Percentiles rank a stretch among this genome's conserved stretches.
Conservation (phyloP, 1,140 invertebrate species). For the Chelonus insularis region DNA sequence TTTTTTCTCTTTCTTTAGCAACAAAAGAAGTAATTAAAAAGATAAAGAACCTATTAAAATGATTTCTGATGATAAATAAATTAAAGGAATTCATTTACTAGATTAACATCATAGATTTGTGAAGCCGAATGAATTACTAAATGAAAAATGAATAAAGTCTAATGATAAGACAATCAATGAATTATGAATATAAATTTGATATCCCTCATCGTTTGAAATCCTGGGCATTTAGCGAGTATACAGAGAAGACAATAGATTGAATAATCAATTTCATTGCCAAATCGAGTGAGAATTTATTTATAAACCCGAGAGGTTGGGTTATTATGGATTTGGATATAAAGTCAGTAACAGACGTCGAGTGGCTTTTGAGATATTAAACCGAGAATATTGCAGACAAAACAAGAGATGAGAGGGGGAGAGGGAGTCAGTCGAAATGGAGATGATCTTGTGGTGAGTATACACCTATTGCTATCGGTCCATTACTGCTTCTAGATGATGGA, state of each 20-base stretch:
- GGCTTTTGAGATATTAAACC: slow-evolving; percentile 3
- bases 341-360: neutral
- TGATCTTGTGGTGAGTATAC: neutral
- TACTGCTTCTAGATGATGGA: slow-evolving; percentile 5
- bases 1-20: too few species aligned
- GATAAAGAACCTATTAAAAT: too few species aligned
- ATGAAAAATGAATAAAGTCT: too few species aligned
- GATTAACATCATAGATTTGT: too few species aligned
- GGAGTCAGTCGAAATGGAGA: neutral
- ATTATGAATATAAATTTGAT: too few species aligned
- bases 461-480: slow-evolving; percentile 6
- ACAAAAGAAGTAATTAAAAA: too few species aligned
- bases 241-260: neutral
- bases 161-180: too few species aligned
- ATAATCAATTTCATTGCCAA: neutral
- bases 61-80: too few species aligned
- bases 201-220: too few species aligned
- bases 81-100: too few species aligned
- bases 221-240: too few species aligned
- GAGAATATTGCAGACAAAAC: neutral
- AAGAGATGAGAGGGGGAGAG: neutral
- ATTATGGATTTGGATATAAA: neutral
- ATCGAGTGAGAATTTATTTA: neutral
- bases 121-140: too few species aligned
- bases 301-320: slow-evolving; percentile 1